A percentile compares a stretch with the other conserved stretches of the same genome.
Evolutionary conservation across 1,140 invertebrate genomes (phyloP).

Genomic region (Drosophila biarmipes): DNA sequence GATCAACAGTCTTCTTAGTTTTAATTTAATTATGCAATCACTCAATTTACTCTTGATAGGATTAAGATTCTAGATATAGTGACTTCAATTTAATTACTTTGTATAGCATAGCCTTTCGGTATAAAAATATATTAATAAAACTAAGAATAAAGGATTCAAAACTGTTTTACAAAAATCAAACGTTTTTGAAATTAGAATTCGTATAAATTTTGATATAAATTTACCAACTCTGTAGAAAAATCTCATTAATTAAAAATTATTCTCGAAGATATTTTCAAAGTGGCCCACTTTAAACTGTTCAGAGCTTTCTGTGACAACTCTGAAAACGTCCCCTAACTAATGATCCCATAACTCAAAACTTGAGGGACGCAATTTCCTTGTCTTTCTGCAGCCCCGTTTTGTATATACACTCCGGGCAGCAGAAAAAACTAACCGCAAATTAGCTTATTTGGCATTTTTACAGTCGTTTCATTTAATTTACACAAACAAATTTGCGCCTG

Average conservation of each 20-base stretch:
- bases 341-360: slow-evolving; percentile 39
- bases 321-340: slow-evolving; percentile 1
- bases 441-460: slow-evolving; percentile 83
- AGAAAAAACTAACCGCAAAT: slow-evolving; percentile 75
- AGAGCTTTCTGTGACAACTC: neutral
- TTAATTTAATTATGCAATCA: no score
- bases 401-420: slow-evolving; percentile 4
- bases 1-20: no score
- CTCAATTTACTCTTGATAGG: no score
- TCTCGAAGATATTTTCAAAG: neutral
- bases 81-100: no score
- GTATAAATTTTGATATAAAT: neutral
- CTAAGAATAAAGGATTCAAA: neutral
- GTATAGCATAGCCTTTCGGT: no score
- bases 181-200: neutral
- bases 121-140: no score
- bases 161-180: neutral
- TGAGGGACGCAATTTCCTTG: slow-evolving; percentile 4
- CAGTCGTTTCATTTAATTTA: slow-evolving; percentile 83
- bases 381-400: slow-evolving; percentile 12
- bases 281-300: neutral
- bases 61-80: no score
- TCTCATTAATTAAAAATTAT: neutral
- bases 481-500: slow-evolving; percentile 83
- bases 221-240: neutral